These are phyloP conservation scores for Lethocerus indicus DNA, from an alignment of 1,140 invertebrate genomes.

Conservation along the genomic window DNA sequence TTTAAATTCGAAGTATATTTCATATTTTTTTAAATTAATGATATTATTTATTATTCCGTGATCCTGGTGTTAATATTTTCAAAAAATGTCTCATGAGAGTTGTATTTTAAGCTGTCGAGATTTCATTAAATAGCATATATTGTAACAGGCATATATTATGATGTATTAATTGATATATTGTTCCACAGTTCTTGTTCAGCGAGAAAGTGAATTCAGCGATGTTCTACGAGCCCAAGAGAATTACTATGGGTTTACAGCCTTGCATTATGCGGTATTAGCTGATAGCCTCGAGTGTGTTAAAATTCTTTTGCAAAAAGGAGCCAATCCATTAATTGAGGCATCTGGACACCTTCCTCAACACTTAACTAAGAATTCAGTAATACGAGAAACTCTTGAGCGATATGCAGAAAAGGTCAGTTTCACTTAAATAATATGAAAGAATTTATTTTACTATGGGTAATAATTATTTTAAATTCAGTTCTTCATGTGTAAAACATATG, in stretches of 20 bases:
- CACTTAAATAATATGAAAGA: too few species aligned
- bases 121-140: neutral
- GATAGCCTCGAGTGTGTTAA: constrained; percentile 44
- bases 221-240: constrained; percentile 33
- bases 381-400: constrained; percentile 22
- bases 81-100: too few species aligned
- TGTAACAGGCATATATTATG: too few species aligned
- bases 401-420: constrained; percentile 23
- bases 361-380: constrained; percentile 44
- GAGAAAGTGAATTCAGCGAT: constrained; percentile 68
- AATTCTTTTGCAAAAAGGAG: constrained; percentile 43
- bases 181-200: constrained; percentile 42
- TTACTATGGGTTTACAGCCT: constrained; percentile 70
- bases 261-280: constrained; percentile 75
- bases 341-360: constrained; percentile 59
- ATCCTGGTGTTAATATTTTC: neutral
- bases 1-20: too few species aligned
- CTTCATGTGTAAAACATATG: too few species aligned
- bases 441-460: neutral
- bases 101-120: too few species aligned
- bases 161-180: neutral
- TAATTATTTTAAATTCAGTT: too few species aligned
- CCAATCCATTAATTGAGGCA: constrained; percentile 52
- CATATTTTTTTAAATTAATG: neutral
- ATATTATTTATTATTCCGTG: constrained; percentile 1